Evolutionary conservation across 2,113 vertebrate species (phyloP).

Genomic region (Halichoeres trimaculatus): DNA sequence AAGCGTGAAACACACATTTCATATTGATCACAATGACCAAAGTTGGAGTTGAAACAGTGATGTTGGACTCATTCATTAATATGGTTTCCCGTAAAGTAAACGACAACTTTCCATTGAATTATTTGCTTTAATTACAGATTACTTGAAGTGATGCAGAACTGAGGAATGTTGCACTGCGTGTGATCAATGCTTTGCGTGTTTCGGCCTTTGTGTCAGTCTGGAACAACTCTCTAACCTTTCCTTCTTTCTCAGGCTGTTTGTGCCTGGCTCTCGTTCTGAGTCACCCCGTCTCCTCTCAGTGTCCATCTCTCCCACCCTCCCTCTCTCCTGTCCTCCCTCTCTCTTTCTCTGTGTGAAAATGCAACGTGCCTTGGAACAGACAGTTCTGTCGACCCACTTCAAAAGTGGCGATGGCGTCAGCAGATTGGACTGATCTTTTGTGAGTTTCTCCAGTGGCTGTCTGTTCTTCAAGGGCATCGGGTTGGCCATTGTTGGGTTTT

Average conservation of each 20-base stretch:
- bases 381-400: constrained; percentile 55
- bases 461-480: constrained; percentile 15
- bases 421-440: constrained; percentile 61
- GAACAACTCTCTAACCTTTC: constrained; percentile 52
- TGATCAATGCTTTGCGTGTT: constrained; percentile 63
- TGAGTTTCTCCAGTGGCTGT: constrained; percentile 43
- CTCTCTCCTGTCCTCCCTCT: constrained; percentile 2
- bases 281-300: constrained; percentile 46
- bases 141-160: constrained; percentile 18
- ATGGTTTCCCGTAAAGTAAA: not conserved
- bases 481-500: constrained; percentile 20
- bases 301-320: constrained; percentile 3
- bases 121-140: constrained; percentile 3
- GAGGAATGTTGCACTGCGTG: constrained; percentile 29
- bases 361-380: constrained; percentile 61
- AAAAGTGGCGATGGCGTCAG: constrained; percentile 58
- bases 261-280: constrained; percentile 45
- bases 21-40: not conserved
- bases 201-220: constrained; percentile 51
- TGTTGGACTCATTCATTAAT: not conserved
- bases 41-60: not conserved
- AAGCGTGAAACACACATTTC: no score
- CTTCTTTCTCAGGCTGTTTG: constrained; percentile 40
- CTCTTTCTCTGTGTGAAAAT: constrained; percentile 50
- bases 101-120: not conserved